phyloP scores from a whole-genome alignment of 2,113 vertebrate species.

The Pycnonotus jocosus region DNA sequence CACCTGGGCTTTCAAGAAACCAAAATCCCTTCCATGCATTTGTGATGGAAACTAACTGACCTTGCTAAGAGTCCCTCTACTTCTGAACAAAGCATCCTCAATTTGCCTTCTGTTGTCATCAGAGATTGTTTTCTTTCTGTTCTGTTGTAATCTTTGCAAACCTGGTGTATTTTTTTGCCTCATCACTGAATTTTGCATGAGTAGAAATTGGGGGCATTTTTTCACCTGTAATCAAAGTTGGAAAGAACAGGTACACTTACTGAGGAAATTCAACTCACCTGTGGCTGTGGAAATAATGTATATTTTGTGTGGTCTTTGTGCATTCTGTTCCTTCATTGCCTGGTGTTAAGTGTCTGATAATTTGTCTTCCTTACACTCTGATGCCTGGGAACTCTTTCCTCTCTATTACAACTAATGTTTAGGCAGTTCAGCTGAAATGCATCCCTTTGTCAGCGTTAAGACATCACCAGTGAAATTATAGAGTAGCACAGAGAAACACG shows the following conservation, averaged over 20 bases:
- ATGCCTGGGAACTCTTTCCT: neutral
- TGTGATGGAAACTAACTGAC: neutral
- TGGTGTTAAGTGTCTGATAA: neutral
- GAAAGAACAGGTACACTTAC: neutral
- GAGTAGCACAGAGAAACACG: neutral
- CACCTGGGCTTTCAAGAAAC: neutral
- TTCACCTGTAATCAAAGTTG: neutral
- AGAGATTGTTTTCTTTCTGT: neutral
- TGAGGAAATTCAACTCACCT: neutral
- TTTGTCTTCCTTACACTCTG: neutral
- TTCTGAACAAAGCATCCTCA: neutral
- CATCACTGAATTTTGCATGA: neutral
- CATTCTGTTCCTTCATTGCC: neutral
- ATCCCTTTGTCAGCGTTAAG: neutral
- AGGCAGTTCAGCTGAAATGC: constrained; percentile 3
- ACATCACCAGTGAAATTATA: constrained; percentile 38
- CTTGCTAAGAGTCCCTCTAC: neutral
- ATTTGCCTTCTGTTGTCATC: neutral
- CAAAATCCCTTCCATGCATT: neutral
- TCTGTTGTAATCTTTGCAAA: neutral
- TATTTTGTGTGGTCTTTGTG: neutral
- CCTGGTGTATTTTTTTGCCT: neutral
- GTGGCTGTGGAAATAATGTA: neutral
- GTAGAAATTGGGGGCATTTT: neutral
- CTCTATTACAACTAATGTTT: neutral